Percentiles rank a stretch among this genome's conserved stretches.
Conservation (phyloP, 2,113 vertebrate species). For the Rostratula benghalensis region DNA sequence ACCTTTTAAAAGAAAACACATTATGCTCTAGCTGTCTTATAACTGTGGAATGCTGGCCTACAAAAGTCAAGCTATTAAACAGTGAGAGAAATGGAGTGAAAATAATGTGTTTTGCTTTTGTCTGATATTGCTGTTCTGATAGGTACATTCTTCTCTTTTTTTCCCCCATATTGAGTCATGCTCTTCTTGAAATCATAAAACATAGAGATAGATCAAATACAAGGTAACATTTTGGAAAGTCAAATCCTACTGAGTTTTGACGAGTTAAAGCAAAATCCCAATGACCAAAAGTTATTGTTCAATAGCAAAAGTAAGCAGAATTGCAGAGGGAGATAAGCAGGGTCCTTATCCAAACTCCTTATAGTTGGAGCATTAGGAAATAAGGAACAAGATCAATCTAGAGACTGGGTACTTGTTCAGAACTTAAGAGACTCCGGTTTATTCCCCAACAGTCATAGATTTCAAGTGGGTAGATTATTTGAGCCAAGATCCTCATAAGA, state of each 20-base stretch:
- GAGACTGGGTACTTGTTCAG: neutral
- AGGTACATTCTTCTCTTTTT: neutral
- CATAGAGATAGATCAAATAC: neutral
- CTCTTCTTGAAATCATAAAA: neutral
- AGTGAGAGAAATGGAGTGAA: slow-evolving; percentile 9
- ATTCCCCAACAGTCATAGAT: neutral
- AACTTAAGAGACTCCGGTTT: neutral
- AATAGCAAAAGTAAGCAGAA: neutral
- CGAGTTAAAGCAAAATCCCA: neutral
- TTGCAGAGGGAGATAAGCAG: neutral
- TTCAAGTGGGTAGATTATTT: neutral
- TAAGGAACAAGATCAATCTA: neutral
- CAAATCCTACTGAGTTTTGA: neutral
- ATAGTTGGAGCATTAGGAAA: neutral
- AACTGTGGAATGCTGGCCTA: neutral
- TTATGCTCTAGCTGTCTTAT: slow-evolving; percentile 26
- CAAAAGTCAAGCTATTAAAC: slow-evolving; percentile 5
- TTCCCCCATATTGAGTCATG: neutral
- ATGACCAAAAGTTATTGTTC: neutral
- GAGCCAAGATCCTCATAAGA: neutral
- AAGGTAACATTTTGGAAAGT: neutral
- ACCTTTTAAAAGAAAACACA: slow-evolving; percentile 60
- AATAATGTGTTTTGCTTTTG: slow-evolving; percentile 17
- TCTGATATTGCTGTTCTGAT: neutral
- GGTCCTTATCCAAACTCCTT: neutral